phyloP scores from a whole-genome alignment of 2,113 vertebrate genomes.

The Proteles cristata region DNA sequence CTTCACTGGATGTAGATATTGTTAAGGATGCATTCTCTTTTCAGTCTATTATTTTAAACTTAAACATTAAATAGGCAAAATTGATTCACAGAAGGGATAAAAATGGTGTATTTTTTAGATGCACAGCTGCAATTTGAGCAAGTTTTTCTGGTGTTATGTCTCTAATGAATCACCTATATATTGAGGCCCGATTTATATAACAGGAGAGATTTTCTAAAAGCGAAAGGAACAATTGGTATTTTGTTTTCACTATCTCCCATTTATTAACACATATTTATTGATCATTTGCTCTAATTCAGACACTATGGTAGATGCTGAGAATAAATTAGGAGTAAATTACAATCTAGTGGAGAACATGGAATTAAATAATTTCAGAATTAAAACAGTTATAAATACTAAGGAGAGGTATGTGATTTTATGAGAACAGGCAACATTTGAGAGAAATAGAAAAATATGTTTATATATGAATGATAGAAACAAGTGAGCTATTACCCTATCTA shows the following conservation, averaged over 20 bases:
- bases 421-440: constrained; percentile 14
- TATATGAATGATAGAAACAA: constrained; percentile 40
- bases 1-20: background rate
- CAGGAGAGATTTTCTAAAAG: constrained; percentile 34
- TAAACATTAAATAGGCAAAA: background rate
- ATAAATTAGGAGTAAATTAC: background rate
- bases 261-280: background rate
- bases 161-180: background rate
- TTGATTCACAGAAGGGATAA: background rate
- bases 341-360: background rate
- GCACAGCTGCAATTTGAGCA: background rate
- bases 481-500: background rate
- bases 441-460: constrained; percentile 36
- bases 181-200: background rate
- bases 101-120: background rate
- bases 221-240: background rate
- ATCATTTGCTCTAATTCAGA: background rate
- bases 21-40: background rate
- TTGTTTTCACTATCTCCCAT: background rate
- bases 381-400: constrained; percentile 5
- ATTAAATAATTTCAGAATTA: constrained; percentile 32
- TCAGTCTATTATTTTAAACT: constrained; percentile 52
- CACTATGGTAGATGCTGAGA: background rate
- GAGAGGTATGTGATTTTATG: background rate
- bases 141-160: background rate